Percentiles rank a stretch among this genome's conserved stretches.
Conservation (phyloP, 2,113 vertebrate genomes). For the Ctenomys sociabilis region DNA sequence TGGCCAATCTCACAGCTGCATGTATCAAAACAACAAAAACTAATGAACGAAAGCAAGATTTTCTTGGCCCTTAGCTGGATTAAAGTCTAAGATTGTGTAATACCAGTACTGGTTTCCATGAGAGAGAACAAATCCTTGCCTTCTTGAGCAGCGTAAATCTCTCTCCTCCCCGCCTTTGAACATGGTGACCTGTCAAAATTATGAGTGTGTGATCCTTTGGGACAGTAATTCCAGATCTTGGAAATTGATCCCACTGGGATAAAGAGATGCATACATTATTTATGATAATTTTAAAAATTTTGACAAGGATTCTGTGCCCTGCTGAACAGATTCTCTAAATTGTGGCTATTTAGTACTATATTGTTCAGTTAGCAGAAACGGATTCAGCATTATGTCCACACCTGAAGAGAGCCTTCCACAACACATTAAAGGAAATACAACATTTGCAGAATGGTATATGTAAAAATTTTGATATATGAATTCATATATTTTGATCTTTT, state of each 20-base stretch:
- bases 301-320: neutral
- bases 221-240: neutral
- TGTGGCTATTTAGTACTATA: neutral
- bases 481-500: too few species aligned
- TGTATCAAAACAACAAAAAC: neutral
- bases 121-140: neutral
- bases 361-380: neutral
- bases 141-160: neutral
- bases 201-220: neutral
- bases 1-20: neutral
- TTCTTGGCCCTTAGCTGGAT: neutral
- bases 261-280: conserved; percentile 2
- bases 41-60: neutral
- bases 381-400: neutral
- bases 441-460: neutral
- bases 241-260: neutral
- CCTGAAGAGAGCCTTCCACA: neutral
- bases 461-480: neutral
- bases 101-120: neutral
- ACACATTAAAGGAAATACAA: neutral
- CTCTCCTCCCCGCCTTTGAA: neutral
- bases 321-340: neutral
- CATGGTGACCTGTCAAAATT: neutral
- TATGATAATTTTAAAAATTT: neutral
- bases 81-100: neutral